Evolutionary conservation across 2,888 invertebrate genomes (phyloP), one percentile per base, ranked within the genome.

Genomic region (Clunio marinus): DNA sequence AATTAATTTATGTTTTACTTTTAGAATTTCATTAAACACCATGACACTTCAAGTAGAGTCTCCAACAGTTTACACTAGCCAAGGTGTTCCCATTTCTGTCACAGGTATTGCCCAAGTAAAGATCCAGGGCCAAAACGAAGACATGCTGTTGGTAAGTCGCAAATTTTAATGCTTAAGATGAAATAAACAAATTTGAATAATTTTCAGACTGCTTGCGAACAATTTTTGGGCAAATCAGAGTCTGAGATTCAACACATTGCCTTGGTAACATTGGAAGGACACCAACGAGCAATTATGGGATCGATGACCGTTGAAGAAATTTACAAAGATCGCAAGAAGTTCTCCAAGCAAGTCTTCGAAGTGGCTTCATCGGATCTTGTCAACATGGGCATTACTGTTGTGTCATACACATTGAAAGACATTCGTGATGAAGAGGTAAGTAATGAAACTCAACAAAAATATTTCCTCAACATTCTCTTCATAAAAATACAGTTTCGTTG

Each of bases 271-370:
- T 80, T 95, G 24, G 95, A 96, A 80, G 94, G 95, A 66, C 95
- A 96, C 77, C 95, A 96, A 79, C 83, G 95, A 71, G 95, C 95
- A 72, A 95, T 95, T 71, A 96, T 96, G 95, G 95, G 95, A 28
- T 93, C 93, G 71, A 95, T 95, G 95, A 95, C 94, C 1, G 94
- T 96, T 2, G 95, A 95, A 81, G 95, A 96, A 80, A 95, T 96
- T 75, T 96, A 95, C 78, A 95, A 95, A 77, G 95, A 96, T 77
- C 85, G 96, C 69, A 95, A 96, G 80, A 95, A 95, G 78, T 96
- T 96, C 79, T 94, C 94, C 75, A 95, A 94, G 80, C 87, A 88
- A 78, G 95, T 96, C 2, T 96, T 95, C 75, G 94, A 96, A 81
- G 95, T 95, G 10, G 95, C 95, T 2, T 94, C 94, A 22, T 93